Evolutionary conservation across 92 coral and sea anemone species (phyloP), one percentile per base, ranked within the genome.

Genomic region (Metridium senile): DNA sequence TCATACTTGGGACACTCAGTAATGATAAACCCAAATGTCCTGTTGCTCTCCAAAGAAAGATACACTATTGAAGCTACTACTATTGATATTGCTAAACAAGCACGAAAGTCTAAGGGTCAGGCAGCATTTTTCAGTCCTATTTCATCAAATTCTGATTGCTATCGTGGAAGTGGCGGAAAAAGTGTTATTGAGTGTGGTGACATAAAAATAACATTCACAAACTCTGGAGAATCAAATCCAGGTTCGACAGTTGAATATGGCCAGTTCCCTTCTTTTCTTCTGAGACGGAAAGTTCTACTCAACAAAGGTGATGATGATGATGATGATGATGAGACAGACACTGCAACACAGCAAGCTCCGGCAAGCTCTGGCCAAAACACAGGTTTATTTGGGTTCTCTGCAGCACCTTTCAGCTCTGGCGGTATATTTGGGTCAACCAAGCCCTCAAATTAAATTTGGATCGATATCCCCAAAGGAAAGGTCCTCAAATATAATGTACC

Each of bases 211-310:
- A 32, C 78, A 21, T 23, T 73, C 33, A 34, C 52, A 53, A n/a
- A 43, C 21, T 32, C 68, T 21, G 32, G 30, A 6, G 18, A 54
- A 26, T 59, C 69, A 4, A 72, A 26, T 23, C 19, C 39, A 51
- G 67, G 33, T 18, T 32, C 39, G 17, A 58, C 68, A 9, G 57
- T 34, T 13, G 61, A 34, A 0, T 25, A 22, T 34, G 68, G 56
- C 3, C 78, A 73, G 68, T 73, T 73, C 21, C 78, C 78, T 9
- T 35, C 78, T 17, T 33, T 73, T 31, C 68, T 73, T 73, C 30
- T 73, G 30, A 73, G 33, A 73, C 64, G 68, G 33, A 21, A 31
- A 63, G 23, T 63, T 21, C 2, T 28, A 1, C 6, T 63, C 1
- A 59, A 26, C 9, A 54, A 54, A n/a, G 51, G 16, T 45, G n/a